These are phyloP conservation scores for Poecilobothrus nobilitatus DNA, from an alignment of 2,888 invertebrate genomes.

Conservation along the genomic window DNA sequence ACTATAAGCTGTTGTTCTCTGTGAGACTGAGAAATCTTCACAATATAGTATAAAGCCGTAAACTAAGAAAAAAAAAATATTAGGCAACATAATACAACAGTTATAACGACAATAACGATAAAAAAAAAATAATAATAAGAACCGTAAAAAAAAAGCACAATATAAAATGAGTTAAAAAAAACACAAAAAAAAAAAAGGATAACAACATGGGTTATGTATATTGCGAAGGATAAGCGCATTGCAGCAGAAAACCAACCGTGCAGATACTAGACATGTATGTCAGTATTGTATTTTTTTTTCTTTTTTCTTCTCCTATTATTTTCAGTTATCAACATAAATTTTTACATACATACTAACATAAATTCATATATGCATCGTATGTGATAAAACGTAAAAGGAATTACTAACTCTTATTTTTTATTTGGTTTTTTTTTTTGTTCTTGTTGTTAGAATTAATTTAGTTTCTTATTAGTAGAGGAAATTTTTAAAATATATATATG, in stretches of 20 bases:
- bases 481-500: no score
- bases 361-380: not conserved
- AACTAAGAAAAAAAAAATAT: not conserved
- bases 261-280: slow-evolving; percentile 20
- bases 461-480: not conserved
- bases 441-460: not conserved
- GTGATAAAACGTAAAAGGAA: not conserved
- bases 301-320: slow-evolving; percentile 17
- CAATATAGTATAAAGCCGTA: not conserved
- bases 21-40: not conserved
- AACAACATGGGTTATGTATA: slow-evolving; percentile 24
- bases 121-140: slow-evolving; percentile 13
- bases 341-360: no score
- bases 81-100: not conserved
- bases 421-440: not conserved
- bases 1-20: not conserved
- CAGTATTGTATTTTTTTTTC: slow-evolving; percentile 25
- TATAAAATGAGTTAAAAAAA: slow-evolving; percentile 21
- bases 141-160: slow-evolving; percentile 15
- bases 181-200: slow-evolving; percentile 7
- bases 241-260: slow-evolving; percentile 44
- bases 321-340: no score
- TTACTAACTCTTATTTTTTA: not conserved
- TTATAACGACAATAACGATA: not conserved
- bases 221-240: slow-evolving; percentile 44